Base-by-base conservation (phyloP, 2,888 invertebrate genomes). In the Linyphia triangularis region DNA sequence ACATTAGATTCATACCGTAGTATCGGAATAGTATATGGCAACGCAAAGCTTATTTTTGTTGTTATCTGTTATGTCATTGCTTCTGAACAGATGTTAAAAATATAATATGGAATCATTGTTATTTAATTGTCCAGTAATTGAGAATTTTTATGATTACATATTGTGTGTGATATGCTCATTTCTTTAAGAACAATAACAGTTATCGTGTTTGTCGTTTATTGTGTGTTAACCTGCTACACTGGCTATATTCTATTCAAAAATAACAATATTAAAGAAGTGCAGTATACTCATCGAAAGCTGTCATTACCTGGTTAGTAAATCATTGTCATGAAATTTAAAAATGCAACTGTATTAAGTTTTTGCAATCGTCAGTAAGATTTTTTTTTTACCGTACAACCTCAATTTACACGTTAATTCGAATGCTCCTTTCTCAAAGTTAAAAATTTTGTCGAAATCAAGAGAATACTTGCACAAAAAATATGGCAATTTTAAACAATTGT, bases 191-290 rank as follows among this genome's bases (percentile, higher is more conserved):
- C 79, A n/a, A 9, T 89, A 57, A 88, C 90, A 30, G 7, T 89
- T 61, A 43, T 72, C 63, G 89, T 88, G 26, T 79, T 89, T 30
- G 10, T 69, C 9, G 30, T 89, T 13, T 86, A 90, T 81, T 67
- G 69, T 75, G 28, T 81, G n/a, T 57, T 90, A 51, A 90, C 88
- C 16, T 90, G 75, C 63, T 89, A 89, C 30, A 90, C 89, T 13
- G 78, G 43, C 7, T 90, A 69, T 65, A 83, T 67, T 69, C 73
- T 65, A 37, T 51, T 78, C 10, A 90, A 81, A 67, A 88, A 77
- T 57, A 77, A 59, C 51, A 78, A 59, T n/a, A 26, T 37, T 0
- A 88, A 84, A 40, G 70, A 65, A 13, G 22, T 24, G n/a, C 57
- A 75, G 59, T 65, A 59, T 28, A 77, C 78, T 16, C 78, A 89